Percentiles rank a stretch among this genome's conserved stretches.
phyloP scores from a whole-genome alignment of 2,888 invertebrate genomes.

The Euclidia mi region DNA sequence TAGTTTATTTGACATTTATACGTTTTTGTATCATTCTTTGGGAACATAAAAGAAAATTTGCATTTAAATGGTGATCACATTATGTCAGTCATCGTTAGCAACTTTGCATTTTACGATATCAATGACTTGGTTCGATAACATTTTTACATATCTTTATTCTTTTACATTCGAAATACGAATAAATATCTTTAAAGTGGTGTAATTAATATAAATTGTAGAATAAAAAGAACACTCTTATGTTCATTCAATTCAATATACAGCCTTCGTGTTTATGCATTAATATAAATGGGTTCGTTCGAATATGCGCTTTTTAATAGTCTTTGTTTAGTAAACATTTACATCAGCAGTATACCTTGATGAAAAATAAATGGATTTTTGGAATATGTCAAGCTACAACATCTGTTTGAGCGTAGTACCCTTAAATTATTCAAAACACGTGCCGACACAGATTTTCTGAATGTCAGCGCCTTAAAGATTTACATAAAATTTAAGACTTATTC shows the following conservation, averaged over 20 bases:
- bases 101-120: constrained; percentile 33
- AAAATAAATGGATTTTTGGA: constrained; percentile 1
- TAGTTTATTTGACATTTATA: constrained; percentile 47
- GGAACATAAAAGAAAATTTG: constrained; percentile 36
- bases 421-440: constrained; percentile 42
- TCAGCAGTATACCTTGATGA: background rate
- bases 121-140: constrained; percentile 23
- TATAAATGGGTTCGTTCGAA: background rate
- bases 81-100: constrained; percentile 39
- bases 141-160: constrained; percentile 19
- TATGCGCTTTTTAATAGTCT: background rate
- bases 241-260: background rate
- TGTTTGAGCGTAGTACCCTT: constrained; percentile 15
- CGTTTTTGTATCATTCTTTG: constrained; percentile 34
- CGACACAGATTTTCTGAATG: constrained; percentile 33
- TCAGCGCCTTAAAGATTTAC: constrained; percentile 32
- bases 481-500: constrained; percentile 28
- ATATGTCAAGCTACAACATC: constrained; percentile 2
- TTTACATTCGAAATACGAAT: constrained; percentile 12
- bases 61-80: constrained; percentile 47
- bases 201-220: constrained; percentile 1
- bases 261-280: constrained; percentile 1
- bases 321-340: constrained; percentile 2
- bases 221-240: background rate
- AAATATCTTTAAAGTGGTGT: constrained; percentile 12